A percentile compares a stretch with the other conserved stretches of the same genome.
Evolutionary conservation across 2,888 invertebrate species (phyloP).

Genomic region (Leptinotarsa juncta): DNA sequence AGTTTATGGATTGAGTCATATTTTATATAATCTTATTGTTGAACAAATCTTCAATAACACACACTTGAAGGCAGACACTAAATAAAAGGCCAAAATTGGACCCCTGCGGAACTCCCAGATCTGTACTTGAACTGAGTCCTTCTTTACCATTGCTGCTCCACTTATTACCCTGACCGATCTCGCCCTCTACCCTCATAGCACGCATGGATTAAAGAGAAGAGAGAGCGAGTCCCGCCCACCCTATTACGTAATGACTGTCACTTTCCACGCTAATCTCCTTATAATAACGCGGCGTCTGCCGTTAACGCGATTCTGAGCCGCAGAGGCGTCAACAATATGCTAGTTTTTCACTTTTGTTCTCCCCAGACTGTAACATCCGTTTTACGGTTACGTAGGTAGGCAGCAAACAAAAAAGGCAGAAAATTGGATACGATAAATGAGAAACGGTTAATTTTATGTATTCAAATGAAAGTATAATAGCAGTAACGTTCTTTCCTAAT

Average conservation of each 20-base stretch:
- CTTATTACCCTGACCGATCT: neutral
- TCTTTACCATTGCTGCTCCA: too few species aligned
- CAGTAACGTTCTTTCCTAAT: too few species aligned
- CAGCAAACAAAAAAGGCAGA: neutral
- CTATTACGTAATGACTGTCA: constrained; percentile 62
- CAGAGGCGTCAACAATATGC: constrained; percentile 25
- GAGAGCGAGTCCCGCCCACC: constrained; percentile 53
- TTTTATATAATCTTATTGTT: too few species aligned
- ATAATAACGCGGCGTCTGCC: constrained; percentile 21
- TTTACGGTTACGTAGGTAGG: constrained; percentile 15
- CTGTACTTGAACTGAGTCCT: too few species aligned
- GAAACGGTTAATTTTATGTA: too few species aligned
- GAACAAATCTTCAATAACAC: too few species aligned
- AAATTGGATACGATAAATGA: constrained; percentile 6
- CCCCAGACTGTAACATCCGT: constrained; percentile 20
- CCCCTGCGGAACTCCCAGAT: too few species aligned
- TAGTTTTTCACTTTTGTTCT: constrained; percentile 27
- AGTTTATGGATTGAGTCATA: too few species aligned
- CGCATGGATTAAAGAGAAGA: constrained; percentile 12
- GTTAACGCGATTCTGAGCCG: constrained; percentile 12
- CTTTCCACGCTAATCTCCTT: constrained; percentile 60
- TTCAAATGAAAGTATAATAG: too few species aligned
- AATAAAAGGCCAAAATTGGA: too few species aligned
- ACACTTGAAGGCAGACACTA: too few species aligned
- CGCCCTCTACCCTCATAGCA: constrained; percentile 15